A percentile compares a stretch with the other conserved stretches of the same genome.
These are phyloP conservation scores for Zaprionus tsacasi DNA, from an alignment of 1,140 invertebrate species.

Conservation along the genomic window DNA sequence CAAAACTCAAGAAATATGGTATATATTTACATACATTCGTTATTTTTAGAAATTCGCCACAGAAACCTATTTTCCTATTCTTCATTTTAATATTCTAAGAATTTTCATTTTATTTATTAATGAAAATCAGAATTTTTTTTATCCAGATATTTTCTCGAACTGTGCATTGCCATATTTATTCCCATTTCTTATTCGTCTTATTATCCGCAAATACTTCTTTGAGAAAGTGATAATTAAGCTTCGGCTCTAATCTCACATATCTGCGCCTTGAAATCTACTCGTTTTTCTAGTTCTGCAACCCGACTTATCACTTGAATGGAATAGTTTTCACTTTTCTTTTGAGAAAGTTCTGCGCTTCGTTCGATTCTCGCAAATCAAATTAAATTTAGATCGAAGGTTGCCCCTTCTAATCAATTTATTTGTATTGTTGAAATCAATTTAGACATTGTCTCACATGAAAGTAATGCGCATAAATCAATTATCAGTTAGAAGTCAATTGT, in stretches of 20 bases:
- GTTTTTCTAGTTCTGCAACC: slow-evolving; percentile 6
- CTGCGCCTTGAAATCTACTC: not conserved
- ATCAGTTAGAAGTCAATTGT: slow-evolving; percentile 5
- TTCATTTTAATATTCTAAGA: too few relatives aligned
- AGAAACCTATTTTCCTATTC: not conserved
- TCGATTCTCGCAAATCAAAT: slow-evolving; percentile 47
- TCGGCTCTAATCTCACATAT: not conserved
- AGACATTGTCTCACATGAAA: slow-evolving; percentile 2
- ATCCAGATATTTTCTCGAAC: not conserved
- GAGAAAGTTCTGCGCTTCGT: slow-evolving; percentile 50
- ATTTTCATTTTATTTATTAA: too few relatives aligned
- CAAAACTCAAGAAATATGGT: not conserved
- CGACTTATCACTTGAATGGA: not conserved
- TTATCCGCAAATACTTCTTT: not conserved
- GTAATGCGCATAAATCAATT: slow-evolving; percentile 13
- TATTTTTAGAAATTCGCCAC: not conserved
- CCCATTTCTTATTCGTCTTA: not conserved
- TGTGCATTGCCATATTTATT: not conserved
- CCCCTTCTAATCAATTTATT: slow-evolving; percentile 49
- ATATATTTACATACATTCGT: not conserved
- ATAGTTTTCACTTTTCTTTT: slow-evolving; percentile 21
- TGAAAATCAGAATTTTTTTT: too few relatives aligned
- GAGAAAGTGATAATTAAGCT: slow-evolving; percentile 1
- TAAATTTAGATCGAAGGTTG: slow-evolving; percentile 57
- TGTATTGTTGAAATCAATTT: slow-evolving; percentile 6